Evolutionary conservation across 2,888 invertebrate genomes (phyloP), one percentile per base, ranked within the genome.

Genomic region (Phortica magna): DNA sequence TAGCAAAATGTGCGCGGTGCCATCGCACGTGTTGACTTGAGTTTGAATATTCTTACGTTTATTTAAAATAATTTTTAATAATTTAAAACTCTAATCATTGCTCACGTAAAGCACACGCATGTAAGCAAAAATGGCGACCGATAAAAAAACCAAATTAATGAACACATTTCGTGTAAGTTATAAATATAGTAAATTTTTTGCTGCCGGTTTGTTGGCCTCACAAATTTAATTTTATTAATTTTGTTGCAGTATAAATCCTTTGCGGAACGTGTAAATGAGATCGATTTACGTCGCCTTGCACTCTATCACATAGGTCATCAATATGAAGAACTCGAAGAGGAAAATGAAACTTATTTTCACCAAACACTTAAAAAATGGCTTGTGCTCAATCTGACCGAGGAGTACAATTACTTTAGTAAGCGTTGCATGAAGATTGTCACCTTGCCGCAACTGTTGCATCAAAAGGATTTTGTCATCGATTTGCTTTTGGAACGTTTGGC

Each of bases 341-440:
- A 95, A 82, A 93, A 93, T 73, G 95, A 95, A 87, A 96, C 97
- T 0, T 95, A 95, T 90, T 98, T 99, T 90, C 94, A 95, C 84
- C 94, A 97, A 90, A 94, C 96, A 0, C 91, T 98, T 31, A 94
- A 95, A 80, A 98, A 98, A 93, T 99, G 98, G 98, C 94, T 95
- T 88, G 96, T 95, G 2, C 93, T 98, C 31, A 98, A 98, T 92
- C 93, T 97, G 79, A 96, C 97, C 0, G 95, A 96, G 83, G 95
- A 96, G 88, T 98, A 95, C 91, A 94, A 94, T 68, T 93, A 94
- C 74, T 96, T 98, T 85, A 94, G 95, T 79, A 95, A 94, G 81
- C 95, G 96, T 89, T 94, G 97, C 3, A 94, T 94, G 78, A 93
- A 94, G 59, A 94, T 97, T 80, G 93, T 97, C 1, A 98, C 96